Percentiles rank a stretch among this genome's conserved stretches.
Evolutionary conservation across 2,888 invertebrate species (phyloP).

Genomic region (Salpingus planirostris): DNA sequence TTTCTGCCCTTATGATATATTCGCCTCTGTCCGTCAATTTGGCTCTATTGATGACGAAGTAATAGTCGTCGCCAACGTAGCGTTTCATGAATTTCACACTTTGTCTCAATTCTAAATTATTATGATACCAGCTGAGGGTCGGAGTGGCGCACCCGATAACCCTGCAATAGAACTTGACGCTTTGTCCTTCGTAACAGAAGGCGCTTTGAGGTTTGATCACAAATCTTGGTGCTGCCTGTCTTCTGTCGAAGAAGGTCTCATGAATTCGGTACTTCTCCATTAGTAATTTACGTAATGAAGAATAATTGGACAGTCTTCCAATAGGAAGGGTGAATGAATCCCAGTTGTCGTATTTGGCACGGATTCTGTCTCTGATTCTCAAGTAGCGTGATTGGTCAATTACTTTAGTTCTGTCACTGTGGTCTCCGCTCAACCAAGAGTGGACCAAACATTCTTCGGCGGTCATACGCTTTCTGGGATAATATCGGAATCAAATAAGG

Average conservation of each 20-base stretch:
- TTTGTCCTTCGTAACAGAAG: conserved; percentile 95
- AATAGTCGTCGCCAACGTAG: conserved; percentile 92
- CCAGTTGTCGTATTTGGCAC: conserved; percentile 73
- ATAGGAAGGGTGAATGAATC: conserved; percentile 84
- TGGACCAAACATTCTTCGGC: conserved; percentile 96
- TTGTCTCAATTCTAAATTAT: conserved; percentile 86
- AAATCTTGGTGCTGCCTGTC: conserved; percentile 97
- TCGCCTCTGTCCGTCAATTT: conserved; percentile 95
- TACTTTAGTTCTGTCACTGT: conserved; percentile 60
- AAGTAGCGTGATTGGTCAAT: conserved; percentile 82
- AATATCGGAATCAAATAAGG: neutral
- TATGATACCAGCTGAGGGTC: conserved; percentile 91
- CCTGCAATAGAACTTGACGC: conserved; percentile 94
- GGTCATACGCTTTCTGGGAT: conserved; percentile 83
- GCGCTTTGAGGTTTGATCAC: conserved; percentile 94
- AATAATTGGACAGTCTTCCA: conserved; percentile 95
- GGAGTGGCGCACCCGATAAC: conserved; percentile 92
- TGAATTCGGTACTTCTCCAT: conserved; percentile 95
- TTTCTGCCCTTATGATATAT: conserved; percentile 93
- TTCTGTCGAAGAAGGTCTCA: conserved; percentile 91
- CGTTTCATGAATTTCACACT: conserved; percentile 99
- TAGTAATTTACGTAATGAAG: conserved; percentile 87
- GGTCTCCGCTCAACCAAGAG: conserved; percentile 89
- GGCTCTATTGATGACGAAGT: conserved; percentile 93
- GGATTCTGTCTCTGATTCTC: conserved; percentile 78